A percentile compares a stretch with the other conserved stretches of the same genome.
These are phyloP conservation scores for Pyxicephalus adspersus DNA, from an alignment of 2,113 vertebrate genomes.

Conservation along the genomic window DNA sequence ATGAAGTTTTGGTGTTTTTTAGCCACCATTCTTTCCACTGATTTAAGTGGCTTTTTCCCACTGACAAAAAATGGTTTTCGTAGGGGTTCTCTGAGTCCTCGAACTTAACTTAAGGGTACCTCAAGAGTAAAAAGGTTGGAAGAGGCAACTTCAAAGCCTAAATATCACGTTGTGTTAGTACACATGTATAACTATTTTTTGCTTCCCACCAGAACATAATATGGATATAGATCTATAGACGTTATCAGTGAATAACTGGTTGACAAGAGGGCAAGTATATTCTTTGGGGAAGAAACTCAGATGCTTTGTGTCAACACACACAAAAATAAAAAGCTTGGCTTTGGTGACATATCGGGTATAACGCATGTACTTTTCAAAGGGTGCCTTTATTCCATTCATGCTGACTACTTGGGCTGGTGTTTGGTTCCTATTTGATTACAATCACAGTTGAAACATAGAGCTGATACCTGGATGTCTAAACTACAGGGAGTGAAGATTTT, in stretches of 20 bases:
- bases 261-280: background rate
- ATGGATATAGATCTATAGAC: too few species aligned
- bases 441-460: constrained; percentile 41
- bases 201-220: too few species aligned
- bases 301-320: constrained; percentile 8
- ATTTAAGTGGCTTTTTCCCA: too few species aligned
- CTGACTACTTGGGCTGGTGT: constrained; percentile 34
- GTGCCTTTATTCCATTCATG: constrained; percentile 37
- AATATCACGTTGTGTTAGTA: too few species aligned
- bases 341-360: constrained; percentile 16
- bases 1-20: too few species aligned
- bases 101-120: too few species aligned
- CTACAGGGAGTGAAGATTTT: constrained; percentile 41
- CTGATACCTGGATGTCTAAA: constrained; percentile 43
- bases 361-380: constrained; percentile 41
- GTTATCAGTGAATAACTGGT: background rate
- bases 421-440: constrained; percentile 51
- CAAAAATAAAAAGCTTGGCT: background rate
- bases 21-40: too few species aligned
- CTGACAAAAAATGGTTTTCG: too few species aligned
- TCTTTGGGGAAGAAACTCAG: background rate
- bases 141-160: too few species aligned
- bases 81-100: too few species aligned
- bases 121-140: too few species aligned
- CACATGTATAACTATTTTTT: too few species aligned